Evolutionary conservation across 2,797 vertebrate species (phyloP).

Genomic region (Sarcophilus harrisii): DNA sequence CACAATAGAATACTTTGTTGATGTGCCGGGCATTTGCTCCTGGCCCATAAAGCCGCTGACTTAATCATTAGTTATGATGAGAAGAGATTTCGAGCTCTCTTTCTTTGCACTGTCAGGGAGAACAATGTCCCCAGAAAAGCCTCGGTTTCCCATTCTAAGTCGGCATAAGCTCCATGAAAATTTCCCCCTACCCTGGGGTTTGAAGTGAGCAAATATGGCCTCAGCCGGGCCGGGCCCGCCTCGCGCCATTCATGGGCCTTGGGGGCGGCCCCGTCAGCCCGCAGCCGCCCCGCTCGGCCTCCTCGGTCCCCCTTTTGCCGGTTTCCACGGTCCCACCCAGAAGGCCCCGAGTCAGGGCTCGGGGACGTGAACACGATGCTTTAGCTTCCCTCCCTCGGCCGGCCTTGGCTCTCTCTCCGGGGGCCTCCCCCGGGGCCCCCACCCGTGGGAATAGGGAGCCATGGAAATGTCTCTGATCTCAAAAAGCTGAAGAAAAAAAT

Average conservation of each 20-base stretch:
- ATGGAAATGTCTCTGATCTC: slow-evolving; percentile 34
- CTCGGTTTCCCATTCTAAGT: slow-evolving; percentile 87
- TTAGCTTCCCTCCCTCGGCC: background rate
- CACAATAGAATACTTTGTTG: slow-evolving; percentile 86
- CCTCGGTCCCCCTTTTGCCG: background rate
- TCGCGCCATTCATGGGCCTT: background rate
- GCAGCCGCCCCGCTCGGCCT: background rate
- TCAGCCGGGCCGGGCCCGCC: background rate
- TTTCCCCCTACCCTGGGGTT: slow-evolving; percentile 83
- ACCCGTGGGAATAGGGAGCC: slow-evolving; percentile 62
- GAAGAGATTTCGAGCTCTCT: slow-evolving; percentile 85
- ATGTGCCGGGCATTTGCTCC: slow-evolving; percentile 76
- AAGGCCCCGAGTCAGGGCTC: background rate
- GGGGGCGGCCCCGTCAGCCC: background rate
- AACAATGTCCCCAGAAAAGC: slow-evolving; percentile 84
- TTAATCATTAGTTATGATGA: slow-evolving; percentile 85
- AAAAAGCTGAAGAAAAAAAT: slow-evolving; percentile 19
- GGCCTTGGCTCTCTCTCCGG: background rate
- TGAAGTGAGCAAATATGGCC: slow-evolving; percentile 79
- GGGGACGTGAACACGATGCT: background rate
- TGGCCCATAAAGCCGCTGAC: slow-evolving; percentile 82
- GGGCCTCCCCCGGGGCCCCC: slow-evolving; percentile 11
- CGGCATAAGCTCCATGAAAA: slow-evolving; percentile 87
- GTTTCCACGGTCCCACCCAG: background rate
- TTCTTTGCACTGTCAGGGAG: slow-evolving; percentile 87